Evolutionary conservation across 2,888 invertebrate genomes (phyloP), one percentile per base, ranked within the genome.

Genomic region (Caprella mutica): DNA sequence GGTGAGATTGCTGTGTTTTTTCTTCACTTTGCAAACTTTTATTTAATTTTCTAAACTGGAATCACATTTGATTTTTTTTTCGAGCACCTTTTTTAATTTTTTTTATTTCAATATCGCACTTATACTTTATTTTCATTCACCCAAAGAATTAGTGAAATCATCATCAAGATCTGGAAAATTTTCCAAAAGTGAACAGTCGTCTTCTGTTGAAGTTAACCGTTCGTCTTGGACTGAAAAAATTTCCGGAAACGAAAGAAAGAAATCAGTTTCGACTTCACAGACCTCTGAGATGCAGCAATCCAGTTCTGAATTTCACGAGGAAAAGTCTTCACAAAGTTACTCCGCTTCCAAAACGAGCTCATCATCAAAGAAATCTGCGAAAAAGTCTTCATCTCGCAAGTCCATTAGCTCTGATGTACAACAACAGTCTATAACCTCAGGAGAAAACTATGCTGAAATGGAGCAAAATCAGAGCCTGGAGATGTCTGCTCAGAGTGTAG

Each of bases 121-220:
- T n/a, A n/a, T n/a, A n/a, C n/a, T n/a, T n/a, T n/a, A n/a, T n/a
- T n/a, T n/a, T 33, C 12, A 9, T 33, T 33, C 9, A 8, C 8
- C 33, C 3, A n/a, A 29, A 48, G 48, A 48, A 48, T 6, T 30
- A 19, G 30, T 30, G 14, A 24, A 19, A n/a, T 30, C 9, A 14
- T 48, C 48, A 12, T 29, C 48, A 21, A 48, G 30, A n/a, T 48
- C 48, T 5, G 29, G 48, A 14, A 48, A 48, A 17, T 48, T 48
- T 24, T 48, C 48, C 17, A 48, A 48, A n/a, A 48, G 48, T 30
- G 48, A 48, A 29, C 29, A 48, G 26, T 29, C 48, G 19, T 48
- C 48, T 6, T 30, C 48, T 3, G 48, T 48, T 27, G 48, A 48
- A 30, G 48, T 48, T 5, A 27, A 30, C n/a, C 29, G 30, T 19